These are phyloP conservation scores for Piprites chloris DNA, from an alignment of 2,113 vertebrate genomes.

Conservation along the genomic window DNA sequence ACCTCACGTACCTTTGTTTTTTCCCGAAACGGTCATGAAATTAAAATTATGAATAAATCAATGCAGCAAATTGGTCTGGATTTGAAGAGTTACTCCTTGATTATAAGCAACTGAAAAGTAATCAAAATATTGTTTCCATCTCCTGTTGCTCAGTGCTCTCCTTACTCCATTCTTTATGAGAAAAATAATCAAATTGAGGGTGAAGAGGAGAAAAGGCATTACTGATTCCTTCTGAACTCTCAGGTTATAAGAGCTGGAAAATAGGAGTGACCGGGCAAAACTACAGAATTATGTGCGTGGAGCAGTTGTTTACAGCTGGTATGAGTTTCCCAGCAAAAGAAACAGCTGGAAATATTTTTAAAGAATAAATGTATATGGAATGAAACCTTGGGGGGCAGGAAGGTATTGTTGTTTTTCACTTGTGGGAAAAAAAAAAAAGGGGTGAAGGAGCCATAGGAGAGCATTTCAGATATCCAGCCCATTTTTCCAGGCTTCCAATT, in stretches of 20 bases:
- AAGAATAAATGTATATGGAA: neutral
- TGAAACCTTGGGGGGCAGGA: neutral
- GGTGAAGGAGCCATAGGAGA: neutral
- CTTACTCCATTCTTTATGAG: neutral
- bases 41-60: conserved; percentile 53
- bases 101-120: conserved; percentile 48
- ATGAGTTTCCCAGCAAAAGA: neutral
- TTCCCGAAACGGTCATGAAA: neutral
- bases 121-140: conserved; percentile 53
- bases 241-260: conserved; percentile 21
- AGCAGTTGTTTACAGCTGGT: conserved; percentile 36
- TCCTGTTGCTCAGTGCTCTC: conserved; percentile 32
- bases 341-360: conserved; percentile 53
- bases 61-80: neutral
- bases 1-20: neutral
- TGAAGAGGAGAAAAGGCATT: conserved; percentile 34
- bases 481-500: conserved; percentile 68
- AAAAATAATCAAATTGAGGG: conserved; percentile 52
- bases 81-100: conserved; percentile 41
- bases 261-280: conserved; percentile 6
- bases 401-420: conserved; percentile 10
- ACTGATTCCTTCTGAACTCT: conserved; percentile 28
- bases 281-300: conserved; percentile 9
- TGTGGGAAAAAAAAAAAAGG: neutral
- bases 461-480: conserved; percentile 59